A percentile compares a stretch with the other conserved stretches of the same genome.
Evolutionary conservation across 2,113 vertebrate genomes (phyloP).

Genomic region (Trochalopteron elliotii): DNA sequence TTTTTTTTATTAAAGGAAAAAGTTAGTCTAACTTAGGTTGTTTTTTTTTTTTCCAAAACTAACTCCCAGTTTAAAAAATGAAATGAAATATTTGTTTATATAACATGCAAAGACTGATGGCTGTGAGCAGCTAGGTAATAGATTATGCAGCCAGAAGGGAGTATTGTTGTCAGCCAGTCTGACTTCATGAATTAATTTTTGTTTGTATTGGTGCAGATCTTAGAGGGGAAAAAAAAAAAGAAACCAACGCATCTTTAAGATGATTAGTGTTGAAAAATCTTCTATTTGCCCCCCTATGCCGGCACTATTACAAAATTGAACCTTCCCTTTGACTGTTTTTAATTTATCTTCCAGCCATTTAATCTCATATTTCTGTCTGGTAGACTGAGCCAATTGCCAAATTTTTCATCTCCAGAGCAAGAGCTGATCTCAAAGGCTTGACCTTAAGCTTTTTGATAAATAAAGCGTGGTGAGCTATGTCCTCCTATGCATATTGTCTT

Average conservation of each 20-base stretch:
- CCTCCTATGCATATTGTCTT: neutral
- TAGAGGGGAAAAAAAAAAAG: neutral
- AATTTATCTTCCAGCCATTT: constrained; percentile 32
- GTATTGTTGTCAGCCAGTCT: neutral
- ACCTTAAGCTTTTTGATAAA: constrained; percentile 40
- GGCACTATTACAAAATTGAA: neutral
- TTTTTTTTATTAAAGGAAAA: neutral
- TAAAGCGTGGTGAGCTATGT: neutral
- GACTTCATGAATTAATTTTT: constrained; percentile 34
- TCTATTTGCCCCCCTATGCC: neutral
- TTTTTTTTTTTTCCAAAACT: neutral
- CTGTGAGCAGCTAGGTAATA: neutral
- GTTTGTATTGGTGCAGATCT: neutral
- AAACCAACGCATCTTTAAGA: neutral
- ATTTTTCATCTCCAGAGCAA: neutral
- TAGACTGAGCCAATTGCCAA: neutral
- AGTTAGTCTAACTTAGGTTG: neutral
- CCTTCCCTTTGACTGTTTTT: neutral
- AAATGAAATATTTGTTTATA: constrained; percentile 2
- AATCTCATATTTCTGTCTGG: constrained; percentile 40
- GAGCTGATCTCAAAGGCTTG: neutral
- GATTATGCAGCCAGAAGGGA: constrained; percentile 20
- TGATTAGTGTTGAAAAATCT: constrained; percentile 14
- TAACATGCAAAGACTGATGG: neutral
- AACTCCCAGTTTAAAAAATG: neutral